phyloP scores from a whole-genome alignment of 2,113 vertebrate species.

The Acinonyx jubatus region DNA sequence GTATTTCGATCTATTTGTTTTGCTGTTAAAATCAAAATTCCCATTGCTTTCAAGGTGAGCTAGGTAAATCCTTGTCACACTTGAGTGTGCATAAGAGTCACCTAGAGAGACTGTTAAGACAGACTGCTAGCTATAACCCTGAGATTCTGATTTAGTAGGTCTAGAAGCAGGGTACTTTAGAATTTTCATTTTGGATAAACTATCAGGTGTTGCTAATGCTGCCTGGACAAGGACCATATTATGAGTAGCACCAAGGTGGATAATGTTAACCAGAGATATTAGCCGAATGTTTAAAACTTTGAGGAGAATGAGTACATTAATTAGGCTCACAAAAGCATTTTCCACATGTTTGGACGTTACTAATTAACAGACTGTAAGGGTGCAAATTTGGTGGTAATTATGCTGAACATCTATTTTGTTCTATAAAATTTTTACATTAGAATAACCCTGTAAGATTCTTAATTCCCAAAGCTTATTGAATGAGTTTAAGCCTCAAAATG shows the following conservation, averaged over 20 bases:
- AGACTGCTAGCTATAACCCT: neutral
- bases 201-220: neutral
- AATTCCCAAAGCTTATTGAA: neutral
- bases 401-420: neutral
- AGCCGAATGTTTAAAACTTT: neutral
- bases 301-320: neutral
- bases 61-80: neutral
- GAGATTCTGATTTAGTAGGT: neutral
- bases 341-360: neutral
- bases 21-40: neutral
- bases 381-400: slow-evolving; percentile 15
- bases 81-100: neutral
- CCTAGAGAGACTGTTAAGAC: neutral
- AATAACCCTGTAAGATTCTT: slow-evolving; percentile 15
- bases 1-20: neutral
- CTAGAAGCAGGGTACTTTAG: neutral
- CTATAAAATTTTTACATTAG: neutral
- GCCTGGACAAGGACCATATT: neutral
- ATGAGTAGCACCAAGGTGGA: neutral
- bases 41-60: neutral
- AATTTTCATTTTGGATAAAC: neutral
- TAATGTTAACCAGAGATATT: neutral
- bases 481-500: neutral
- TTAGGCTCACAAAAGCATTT: neutral
- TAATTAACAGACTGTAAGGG: neutral